Evolutionary conservation across 1,140 invertebrate species (phyloP).

Genomic region (Brachionus rotundiformis): DNA sequence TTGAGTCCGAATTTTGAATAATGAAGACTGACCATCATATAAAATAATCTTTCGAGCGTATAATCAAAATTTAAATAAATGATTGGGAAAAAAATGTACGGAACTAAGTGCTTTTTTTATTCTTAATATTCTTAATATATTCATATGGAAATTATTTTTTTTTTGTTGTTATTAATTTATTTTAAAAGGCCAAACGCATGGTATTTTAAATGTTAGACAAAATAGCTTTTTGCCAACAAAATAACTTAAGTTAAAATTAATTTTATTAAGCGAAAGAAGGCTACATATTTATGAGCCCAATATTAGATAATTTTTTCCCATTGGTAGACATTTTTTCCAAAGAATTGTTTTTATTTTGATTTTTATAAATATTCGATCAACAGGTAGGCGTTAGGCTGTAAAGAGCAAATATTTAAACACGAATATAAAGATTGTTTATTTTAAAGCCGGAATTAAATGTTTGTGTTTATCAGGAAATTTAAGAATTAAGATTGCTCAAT

Average conservation of each 20-base stretch:
- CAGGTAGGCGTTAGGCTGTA: not conserved
- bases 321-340: no score
- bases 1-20: not conserved
- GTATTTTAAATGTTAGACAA: not conserved
- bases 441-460: not conserved
- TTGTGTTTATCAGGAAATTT: conserved; percentile 5
- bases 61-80: not conserved
- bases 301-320: no score
- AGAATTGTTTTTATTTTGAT: no score
- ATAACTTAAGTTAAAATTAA: not conserved
- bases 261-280: no score
- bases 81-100: not conserved
- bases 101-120: not conserved
- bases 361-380: not conserved
- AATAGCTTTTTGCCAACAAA: not conserved
- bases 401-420: not conserved
- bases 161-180: not conserved
- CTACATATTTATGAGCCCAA: no score
- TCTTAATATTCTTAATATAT: not conserved
- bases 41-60: not conserved
- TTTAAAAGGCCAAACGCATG: not conserved
- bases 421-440: not conserved
- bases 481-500: not conserved
- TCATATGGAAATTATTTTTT: conserved; percentile 6
- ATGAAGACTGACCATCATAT: not conserved